Conservation (phyloP, 2,888 invertebrate genomes). For the Pandemis cinnamomeana region DNA sequence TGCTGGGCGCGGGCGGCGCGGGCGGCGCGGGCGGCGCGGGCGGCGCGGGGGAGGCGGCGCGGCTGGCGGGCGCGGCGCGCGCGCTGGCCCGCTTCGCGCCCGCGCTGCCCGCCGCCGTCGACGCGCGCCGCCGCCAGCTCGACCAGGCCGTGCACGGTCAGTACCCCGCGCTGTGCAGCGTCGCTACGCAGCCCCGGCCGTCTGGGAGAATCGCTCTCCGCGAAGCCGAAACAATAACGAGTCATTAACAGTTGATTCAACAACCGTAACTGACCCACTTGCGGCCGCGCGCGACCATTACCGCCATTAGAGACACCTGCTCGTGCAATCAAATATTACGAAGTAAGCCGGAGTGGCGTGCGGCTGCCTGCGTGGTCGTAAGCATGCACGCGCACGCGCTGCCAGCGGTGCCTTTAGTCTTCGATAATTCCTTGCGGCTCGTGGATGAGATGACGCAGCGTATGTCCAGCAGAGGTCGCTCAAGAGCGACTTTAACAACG, state of each 20-base stretch:
- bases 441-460: too few relatives aligned
- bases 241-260: constrained; percentile 14
- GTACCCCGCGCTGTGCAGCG: background rate
- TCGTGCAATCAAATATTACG: too few relatives aligned
- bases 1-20: constrained; percentile 82
- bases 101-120: constrained; percentile 87
- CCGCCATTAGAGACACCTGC: constrained; percentile 7
- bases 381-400: too few relatives aligned
- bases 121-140: constrained; percentile 88
- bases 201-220: background rate
- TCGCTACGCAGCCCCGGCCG: background rate
- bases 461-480: too few relatives aligned
- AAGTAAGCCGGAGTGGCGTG: too few relatives aligned
- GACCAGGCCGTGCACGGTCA: constrained; percentile 94
- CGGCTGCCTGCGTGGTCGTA: too few relatives aligned
- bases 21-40: constrained; percentile 77
- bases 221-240: constrained; percentile 15
- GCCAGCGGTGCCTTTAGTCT: too few relatives aligned
- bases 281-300: constrained; percentile 8
- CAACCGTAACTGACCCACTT: constrained; percentile 30
- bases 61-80: constrained; percentile 83
- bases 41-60: constrained; percentile 85
- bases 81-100: constrained; percentile 87
- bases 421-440: too few relatives aligned
- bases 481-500: too few relatives aligned